These are phyloP conservation scores for Hirudinaria manillensis DNA, from an alignment of 2,888 invertebrate species.

Conservation along the genomic window DNA sequence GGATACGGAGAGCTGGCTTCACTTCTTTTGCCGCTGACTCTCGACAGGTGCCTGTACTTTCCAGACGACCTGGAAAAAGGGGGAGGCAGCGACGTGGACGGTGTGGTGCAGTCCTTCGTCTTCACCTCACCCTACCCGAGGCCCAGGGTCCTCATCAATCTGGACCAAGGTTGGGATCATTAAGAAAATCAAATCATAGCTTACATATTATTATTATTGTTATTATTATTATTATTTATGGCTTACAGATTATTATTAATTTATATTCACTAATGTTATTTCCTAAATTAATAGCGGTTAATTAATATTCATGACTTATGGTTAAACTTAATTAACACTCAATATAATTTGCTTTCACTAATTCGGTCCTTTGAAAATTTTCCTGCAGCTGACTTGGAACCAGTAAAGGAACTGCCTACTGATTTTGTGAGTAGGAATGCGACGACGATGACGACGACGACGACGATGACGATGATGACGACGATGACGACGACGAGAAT, in stretches of 20 bases:
- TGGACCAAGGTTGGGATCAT: not conserved
- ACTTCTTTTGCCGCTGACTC: constrained; percentile 20
- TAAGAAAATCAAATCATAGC: not conserved
- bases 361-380: no score
- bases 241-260: no score
- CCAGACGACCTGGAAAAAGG: constrained; percentile 11
- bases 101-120: not conserved
- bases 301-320: no score
- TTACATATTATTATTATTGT: no score
- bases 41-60: constrained; percentile 6
- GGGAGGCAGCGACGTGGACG: not conserved
- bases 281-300: no score
- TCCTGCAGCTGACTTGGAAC: no score
- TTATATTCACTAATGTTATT: no score
- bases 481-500: constrained; percentile 20
- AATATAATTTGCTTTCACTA: no score
- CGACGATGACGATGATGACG: constrained; percentile 13
- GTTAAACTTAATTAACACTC: no score
- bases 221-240: no score
- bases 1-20: constrained; percentile 13
- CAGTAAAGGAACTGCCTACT: not conserved
- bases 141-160: not conserved
- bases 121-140: constrained; percentile 12
- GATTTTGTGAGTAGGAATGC: constrained; percentile 4
- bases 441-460: constrained; percentile 15